Base-by-base conservation (phyloP, 2,113 vertebrate species). In the Nicator chloris region DNA sequence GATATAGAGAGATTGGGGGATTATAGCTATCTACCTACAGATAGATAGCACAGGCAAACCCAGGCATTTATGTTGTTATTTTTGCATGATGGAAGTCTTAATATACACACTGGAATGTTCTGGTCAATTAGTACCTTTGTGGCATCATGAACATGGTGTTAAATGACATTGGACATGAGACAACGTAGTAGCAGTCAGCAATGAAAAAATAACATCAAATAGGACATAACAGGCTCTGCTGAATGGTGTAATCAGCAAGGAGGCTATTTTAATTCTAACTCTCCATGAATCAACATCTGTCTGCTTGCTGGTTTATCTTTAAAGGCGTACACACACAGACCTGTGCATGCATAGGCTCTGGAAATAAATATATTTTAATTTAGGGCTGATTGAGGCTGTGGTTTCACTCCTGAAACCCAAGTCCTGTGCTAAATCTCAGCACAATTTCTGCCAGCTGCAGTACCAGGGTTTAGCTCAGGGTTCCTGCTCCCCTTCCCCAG, bases 221-320 rank as follows among this genome's bases (percentile, higher is more conserved):
- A 65, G 91, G 31, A 90, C 72, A 75, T 70, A 95, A 42, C 22
- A 44, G 81, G 47, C 69, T 39, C 20, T 81, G 77, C 68, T 92
- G 86, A 96, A 83, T 88, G 83, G 76, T 63, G 39, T 78, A 80
- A 86, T 90, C 85, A 91, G 64, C 60, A 86, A 90, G 92, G 23
- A 88, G 72, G 80, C 70, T 89, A 63, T 92, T 95, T 95, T 82
- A 80, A 76, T 90, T 91, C 64, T 66, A 54, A 28, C 47, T 92
- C 76, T 82, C 51, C 50, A 45, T 86, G 73, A 88, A 92, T 91
- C 84, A 89, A 78, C 77, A 91, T 90, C 92, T 90, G 51, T 86
- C 76, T 86, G 79, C 68, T 88, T 70, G 59, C 71, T 75, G 3
- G 20, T 90, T 90, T 73, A 23, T 92, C 69, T 91, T 81, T 93